Evolutionary conservation across 2,888 invertebrate species (phyloP), one percentile per base, ranked within the genome.

Genomic region (Diaphora mendica): DNA sequence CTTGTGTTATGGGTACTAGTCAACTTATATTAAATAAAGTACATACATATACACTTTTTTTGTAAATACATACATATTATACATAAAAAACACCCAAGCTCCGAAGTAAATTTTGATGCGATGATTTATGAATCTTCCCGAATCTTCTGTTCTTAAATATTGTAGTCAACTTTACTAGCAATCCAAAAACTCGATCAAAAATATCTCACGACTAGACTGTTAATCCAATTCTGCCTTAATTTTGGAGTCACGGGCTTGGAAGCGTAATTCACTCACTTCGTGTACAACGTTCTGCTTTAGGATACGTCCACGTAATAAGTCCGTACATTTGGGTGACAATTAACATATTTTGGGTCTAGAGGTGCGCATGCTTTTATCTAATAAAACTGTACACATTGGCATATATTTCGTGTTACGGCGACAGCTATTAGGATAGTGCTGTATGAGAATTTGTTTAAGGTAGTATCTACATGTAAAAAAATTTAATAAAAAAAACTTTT

Each of bases 321-420:
- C 42, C 17, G 48, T 73, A 74, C 74, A 78, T 76, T 83, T 68
- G 66, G 78, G 76, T 78, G 77, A 71, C 75, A 83, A 82, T 82
- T 78, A 83, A 72, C 82, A 82, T 83, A 78, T 78, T 77, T 78
- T 76, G 68, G 68, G 59, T 33, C 64, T 76, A 70, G 71, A 73
- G 71, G 69, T 75, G 62, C 76, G 74, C 39, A 67, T 64, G 75
- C 74, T 75, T 78, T 81, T 77, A 78, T 76, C 71, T 77, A 77
- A 79, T 79, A 68, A 75, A 44, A 64, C 64, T 30, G 64, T 66
- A 69, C 70, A 71, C 59, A 70, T 68, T 51, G 42, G 64, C 70
- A 35, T 23, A 51, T 64, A 33, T 65, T 65, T 59, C 23, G 68
- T 76, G 72, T 73, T 64, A 55, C 42, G 30, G 48, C 48, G n/a